Conservation (phyloP, 2,113 vertebrate species). For the Astur gentilis region DNA sequence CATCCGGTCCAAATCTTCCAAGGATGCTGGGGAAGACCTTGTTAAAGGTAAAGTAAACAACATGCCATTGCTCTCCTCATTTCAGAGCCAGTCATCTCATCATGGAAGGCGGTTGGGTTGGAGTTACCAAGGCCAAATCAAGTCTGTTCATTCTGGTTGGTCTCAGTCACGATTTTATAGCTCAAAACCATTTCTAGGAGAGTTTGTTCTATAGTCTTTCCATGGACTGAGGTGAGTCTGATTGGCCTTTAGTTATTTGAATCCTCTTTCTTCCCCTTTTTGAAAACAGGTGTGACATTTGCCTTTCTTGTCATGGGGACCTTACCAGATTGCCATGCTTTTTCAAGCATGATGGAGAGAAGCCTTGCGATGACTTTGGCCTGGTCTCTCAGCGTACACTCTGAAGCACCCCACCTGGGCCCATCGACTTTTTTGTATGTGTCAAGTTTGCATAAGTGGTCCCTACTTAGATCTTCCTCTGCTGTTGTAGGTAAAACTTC, state of each 20-base stretch:
- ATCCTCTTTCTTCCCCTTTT: not conserved
- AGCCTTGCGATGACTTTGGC: not conserved
- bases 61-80: not conserved
- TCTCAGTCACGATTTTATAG: not conserved
- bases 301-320: not conserved
- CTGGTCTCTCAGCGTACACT: not conserved
- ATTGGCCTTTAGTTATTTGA: not conserved
- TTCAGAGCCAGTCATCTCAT: not conserved
- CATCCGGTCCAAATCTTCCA: not conserved
- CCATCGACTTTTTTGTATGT: not conserved
- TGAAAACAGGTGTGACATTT: not conserved
- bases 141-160: not conserved
- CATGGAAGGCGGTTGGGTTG: not conserved
- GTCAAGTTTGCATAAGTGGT: not conserved
- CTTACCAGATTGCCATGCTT: not conserved
- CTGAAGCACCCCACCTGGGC: not conserved
- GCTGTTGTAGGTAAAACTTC: not conserved
- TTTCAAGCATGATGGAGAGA: not conserved
- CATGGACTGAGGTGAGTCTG: not conserved
- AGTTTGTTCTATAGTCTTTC: not conserved
- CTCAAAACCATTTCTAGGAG: not conserved
- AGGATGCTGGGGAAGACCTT: not conserved
- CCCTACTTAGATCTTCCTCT: not conserved
- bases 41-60: not conserved
- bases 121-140: not conserved